Evolutionary conservation across 2,797 vertebrate species (phyloP), one percentile per base, ranked within the genome.

Genomic region (Tapirus indicus): DNA sequence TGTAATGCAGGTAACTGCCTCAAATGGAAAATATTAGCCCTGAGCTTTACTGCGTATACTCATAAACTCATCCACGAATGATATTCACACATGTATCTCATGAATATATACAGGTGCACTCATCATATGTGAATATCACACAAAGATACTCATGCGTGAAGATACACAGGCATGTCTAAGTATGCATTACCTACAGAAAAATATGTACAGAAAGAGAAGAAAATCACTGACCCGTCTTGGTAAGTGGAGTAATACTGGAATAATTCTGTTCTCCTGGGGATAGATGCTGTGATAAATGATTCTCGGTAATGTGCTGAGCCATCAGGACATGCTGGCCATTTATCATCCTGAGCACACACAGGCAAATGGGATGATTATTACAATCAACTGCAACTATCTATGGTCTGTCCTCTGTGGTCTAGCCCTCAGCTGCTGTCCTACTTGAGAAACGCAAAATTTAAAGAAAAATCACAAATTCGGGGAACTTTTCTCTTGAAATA

Each of bases 291-390:
- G 98, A 98, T 98, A 93, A 98, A 99, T 98, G 98, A 86, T 97
- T 97, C 96, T 97, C 94, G 35, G 38, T 97, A 98, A 98, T 95
- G 95, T 97, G 98, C 98, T 99, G 98, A 99, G 97, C 98, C 96
- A 98, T 98, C 98, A 98, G 52, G 92, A 94, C 32, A 12, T 8
- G 1, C 25, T 14, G 90, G 85, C 91, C 97, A 98, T 99, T 99
- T 97, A 98, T 99, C 99, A 98, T 98, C 96, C 95, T 68, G 97
- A 98, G 97, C 75, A 69, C 86, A 95, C 0, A 13, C 77, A 96
- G 97, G 97, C 86, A 98, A 98, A 98, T 97, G 95, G 77, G 97
- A 98, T 98, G 98, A 98, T 98, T 98, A 98, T 98, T 98, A 98
- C 98, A 98, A 98, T 97, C 98, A 98, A 98, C 94, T 97, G 98